Base-by-base conservation (phyloP, 2,888 invertebrate genomes). In the Heliothis peltigera region DNA sequence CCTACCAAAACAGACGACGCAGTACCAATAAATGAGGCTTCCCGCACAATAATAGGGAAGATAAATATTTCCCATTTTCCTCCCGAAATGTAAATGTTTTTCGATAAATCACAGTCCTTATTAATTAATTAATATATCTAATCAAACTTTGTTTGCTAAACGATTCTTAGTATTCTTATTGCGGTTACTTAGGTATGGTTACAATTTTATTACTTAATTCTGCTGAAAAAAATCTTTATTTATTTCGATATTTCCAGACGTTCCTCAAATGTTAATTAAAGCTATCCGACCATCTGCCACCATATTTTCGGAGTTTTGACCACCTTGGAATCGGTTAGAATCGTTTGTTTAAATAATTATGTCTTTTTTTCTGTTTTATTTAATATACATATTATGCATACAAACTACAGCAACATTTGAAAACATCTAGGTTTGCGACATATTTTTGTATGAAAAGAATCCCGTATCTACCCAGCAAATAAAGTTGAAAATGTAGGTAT, bases 101-200 rank as follows among this genome's bases (percentile, higher is more conserved):
- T 39, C 39, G 39, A 39, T 39, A 39, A 39, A 67, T 43, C 44
- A 60, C 15, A 18, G 17, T n/a, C 19, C 18, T 42, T 47, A 68
- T 64, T 73, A 68, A 73, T 64, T 73, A 68, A 73, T 69, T 54
- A 52, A 54, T 65, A 47, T 35, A 53, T 35, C 42, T 64, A 51
- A 75, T 69, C 61, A 43, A 54, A 54, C 44, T 32, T 28, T 63
- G 48, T 58, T 46, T 25, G 35, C 42, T 25, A 6, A 56, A 7
- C 7, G 21, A 28, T 46, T 42, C 10, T 35, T n/a, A 17, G 8
- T 22, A 43, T n/a, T 10, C 18, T 17, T 70, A 51, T 61, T 49
- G 42, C 35, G 7, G 47, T 60, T 62, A 46, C n/a, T n/a, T n/a
- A n/a, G n/a, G n/a, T n/a, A n/a, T n/a, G n/a, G n/a, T n/a, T n/a